phyloP scores from a whole-genome alignment of 2,797 vertebrate genomes.

The Macroramphosus scolopax region DNA sequence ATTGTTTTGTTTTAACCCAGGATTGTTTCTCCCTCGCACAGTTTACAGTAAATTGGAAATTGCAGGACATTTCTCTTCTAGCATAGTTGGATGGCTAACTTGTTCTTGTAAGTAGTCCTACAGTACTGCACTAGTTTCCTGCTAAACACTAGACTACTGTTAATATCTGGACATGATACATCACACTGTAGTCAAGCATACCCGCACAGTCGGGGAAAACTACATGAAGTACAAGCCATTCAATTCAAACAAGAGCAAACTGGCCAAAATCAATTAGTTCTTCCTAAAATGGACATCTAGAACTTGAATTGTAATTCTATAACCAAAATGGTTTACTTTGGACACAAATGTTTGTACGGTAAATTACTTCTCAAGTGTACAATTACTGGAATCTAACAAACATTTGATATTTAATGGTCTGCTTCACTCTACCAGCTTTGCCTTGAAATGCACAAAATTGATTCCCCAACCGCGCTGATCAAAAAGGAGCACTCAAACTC shows the following conservation, averaged over 20 bases:
- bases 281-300: slow-evolving; percentile 67
- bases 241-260: slow-evolving; percentile 73
- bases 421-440: slow-evolving; percentile 57
- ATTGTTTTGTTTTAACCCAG: slow-evolving; percentile 35
- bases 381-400: slow-evolving; percentile 69
- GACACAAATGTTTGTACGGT: slow-evolving; percentile 62
- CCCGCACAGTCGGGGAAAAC: slow-evolving; percentile 65
- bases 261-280: slow-evolving; percentile 68
- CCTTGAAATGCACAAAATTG: slow-evolving; percentile 66
- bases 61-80: slow-evolving; percentile 43
- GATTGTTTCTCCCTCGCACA: slow-evolving; percentile 39
- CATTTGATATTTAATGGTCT: slow-evolving; percentile 66
- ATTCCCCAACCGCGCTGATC: slow-evolving; percentile 70
- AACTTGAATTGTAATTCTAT: slow-evolving; percentile 55
- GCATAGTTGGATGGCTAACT: slow-evolving; percentile 51
- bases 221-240: slow-evolving; percentile 75
- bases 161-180: slow-evolving; percentile 69
- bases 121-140: slow-evolving; percentile 66
- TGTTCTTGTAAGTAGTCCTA: slow-evolving; percentile 59
- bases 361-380: slow-evolving; percentile 67
- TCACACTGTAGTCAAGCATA: slow-evolving; percentile 68
- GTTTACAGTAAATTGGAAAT: slow-evolving; percentile 57
- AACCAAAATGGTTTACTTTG: slow-evolving; percentile 74
- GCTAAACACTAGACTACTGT: slow-evolving; percentile 75
- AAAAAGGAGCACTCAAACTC: slow-evolving; percentile 76